A percentile compares a stretch with the other conserved stretches of the same genome.
phyloP scores from a whole-genome alignment of 1,140 invertebrate species.

The Trachelipus rathkii region DNA sequence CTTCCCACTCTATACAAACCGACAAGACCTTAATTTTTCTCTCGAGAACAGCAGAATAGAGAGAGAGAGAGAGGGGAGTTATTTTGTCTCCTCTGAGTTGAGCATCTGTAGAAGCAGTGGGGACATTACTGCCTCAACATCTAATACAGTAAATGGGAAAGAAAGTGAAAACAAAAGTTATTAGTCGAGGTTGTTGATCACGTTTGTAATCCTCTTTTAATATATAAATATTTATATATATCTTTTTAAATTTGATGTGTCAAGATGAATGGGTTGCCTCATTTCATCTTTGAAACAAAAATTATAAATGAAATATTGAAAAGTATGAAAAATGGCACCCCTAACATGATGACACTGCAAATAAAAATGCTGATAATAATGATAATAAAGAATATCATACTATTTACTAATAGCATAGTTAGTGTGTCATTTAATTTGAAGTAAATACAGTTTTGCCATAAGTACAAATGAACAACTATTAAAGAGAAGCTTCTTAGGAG shows the following conservation, averaged over 20 bases:
- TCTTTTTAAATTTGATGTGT: neutral
- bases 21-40: slow-evolving; percentile 22
- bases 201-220: slow-evolving; percentile 11
- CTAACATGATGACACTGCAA: too few species aligned
- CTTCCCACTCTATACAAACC: slow-evolving; percentile 38
- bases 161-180: slow-evolving; percentile 44
- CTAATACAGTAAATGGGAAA: slow-evolving; percentile 43
- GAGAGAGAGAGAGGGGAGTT: slow-evolving; percentile 30
- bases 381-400: too few species aligned
- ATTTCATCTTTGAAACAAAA: too few species aligned
- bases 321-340: too few species aligned
- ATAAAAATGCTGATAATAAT: too few species aligned
- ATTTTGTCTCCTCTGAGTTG: slow-evolving; percentile 31
- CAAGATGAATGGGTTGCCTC: neutral
- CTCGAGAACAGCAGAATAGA: slow-evolving; percentile 36
- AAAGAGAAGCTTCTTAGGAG: too few species aligned
- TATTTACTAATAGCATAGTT: too few species aligned
- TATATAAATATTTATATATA: neutral
- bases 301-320: too few species aligned
- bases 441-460: too few species aligned
- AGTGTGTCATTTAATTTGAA: too few species aligned
- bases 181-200: slow-evolving; percentile 38
- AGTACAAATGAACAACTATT: too few species aligned
- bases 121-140: slow-evolving; percentile 44
- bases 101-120: slow-evolving; percentile 36